Conservation (phyloP, 2,797 vertebrate species). For the Valencia hispanica region DNA sequence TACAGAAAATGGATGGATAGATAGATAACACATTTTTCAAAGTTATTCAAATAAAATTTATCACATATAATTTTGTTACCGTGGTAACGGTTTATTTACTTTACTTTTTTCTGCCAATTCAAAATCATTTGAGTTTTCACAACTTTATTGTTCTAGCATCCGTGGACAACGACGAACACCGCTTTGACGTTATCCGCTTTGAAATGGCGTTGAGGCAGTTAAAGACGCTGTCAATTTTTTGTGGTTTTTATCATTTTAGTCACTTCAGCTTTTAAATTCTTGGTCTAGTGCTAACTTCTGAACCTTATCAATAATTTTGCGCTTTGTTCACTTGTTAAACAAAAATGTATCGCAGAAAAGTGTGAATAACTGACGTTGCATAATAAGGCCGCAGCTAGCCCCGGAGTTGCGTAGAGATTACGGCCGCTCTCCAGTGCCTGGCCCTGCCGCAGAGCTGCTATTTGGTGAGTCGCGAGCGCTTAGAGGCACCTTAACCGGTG, state of each 20-base stretch:
- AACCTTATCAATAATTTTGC: slow-evolving; percentile 15
- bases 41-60: too few species aligned
- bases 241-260: slow-evolving; percentile 50
- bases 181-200: slow-evolving; percentile 75
- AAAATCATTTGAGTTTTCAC: slow-evolving; percentile 34
- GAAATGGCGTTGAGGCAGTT: slow-evolving; percentile 82
- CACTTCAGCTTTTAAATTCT: slow-evolving; percentile 30
- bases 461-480: slow-evolving; percentile 70
- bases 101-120: slow-evolving; percentile 19
- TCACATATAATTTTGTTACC: neutral
- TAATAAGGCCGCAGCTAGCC: slow-evolving; percentile 77
- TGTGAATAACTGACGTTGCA: slow-evolving; percentile 66
- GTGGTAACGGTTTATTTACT: neutral
- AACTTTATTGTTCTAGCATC: slow-evolving; percentile 80
- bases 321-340: slow-evolving; percentile 45
- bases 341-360: slow-evolving; percentile 64
- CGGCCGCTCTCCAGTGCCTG: slow-evolving; percentile 59
- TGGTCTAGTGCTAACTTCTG: slow-evolving; percentile 33
- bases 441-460: slow-evolving; percentile 53
- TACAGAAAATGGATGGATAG: too few species aligned
- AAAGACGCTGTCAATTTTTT: slow-evolving; percentile 65
- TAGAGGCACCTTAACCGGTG: slow-evolving; percentile 5
- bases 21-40: too few species aligned
- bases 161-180: slow-evolving; percentile 71
- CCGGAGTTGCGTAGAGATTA: slow-evolving; percentile 73